phyloP scores from a whole-genome alignment of 2,113 vertebrate species.

The Tretioscincus oriximinensis region DNA sequence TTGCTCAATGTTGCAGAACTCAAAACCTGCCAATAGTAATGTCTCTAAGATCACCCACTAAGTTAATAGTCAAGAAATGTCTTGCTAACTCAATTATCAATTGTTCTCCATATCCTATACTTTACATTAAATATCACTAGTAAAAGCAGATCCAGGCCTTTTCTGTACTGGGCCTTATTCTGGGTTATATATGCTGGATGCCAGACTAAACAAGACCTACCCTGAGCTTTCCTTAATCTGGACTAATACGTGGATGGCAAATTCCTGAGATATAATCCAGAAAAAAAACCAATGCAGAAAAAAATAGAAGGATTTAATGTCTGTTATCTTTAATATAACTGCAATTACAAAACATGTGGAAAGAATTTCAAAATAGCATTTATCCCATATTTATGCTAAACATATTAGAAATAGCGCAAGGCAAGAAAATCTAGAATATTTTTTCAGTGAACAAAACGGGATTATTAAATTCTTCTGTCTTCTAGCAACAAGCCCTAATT shows the following conservation, averaged over 20 bases:
- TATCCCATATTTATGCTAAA: neutral
- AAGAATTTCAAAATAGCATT: constrained; percentile 7
- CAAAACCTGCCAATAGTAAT: neutral
- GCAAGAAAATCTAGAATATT: neutral
- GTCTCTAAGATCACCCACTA: neutral
- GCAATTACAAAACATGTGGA: neutral
- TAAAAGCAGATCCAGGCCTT: no score
- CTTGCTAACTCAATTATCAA: neutral
- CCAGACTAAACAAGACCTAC: no score
- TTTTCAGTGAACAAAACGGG: neutral
- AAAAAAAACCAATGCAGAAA: no score
- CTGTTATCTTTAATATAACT: neutral
- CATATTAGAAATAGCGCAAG: constrained; percentile 2
- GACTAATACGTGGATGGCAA: no score
- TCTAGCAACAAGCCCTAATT: neutral
- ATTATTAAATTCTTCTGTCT: neutral
- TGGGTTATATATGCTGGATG: no score
- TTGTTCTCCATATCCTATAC: neutral
- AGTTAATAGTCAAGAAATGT: neutral
- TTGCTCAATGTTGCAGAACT: neutral
- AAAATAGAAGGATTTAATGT: no score
- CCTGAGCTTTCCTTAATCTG: no score
- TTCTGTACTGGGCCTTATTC: no score
- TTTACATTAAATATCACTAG: no score
- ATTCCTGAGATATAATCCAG: no score